Evolutionary conservation across 2,888 invertebrate genomes (phyloP).

Genomic region (Frankliniella intonsa): DNA sequence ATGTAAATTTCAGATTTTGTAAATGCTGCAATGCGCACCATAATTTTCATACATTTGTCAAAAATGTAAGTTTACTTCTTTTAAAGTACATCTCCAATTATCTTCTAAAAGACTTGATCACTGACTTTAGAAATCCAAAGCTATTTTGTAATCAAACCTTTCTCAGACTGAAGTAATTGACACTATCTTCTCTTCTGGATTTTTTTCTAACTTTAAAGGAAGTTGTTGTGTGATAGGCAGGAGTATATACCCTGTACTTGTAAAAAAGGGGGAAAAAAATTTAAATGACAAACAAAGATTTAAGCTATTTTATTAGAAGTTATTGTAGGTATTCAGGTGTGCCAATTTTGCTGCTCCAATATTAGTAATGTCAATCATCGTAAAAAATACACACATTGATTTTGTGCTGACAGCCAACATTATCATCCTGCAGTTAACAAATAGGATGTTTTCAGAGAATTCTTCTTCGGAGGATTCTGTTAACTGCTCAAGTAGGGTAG

Average conservation of each 20-base stretch:
- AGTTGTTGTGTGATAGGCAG: not conserved
- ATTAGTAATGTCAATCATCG: not conserved
- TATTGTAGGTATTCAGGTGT: not conserved
- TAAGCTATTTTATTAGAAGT: not conserved
- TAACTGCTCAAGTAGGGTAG: too few species aligned
- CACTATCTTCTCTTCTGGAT: not conserved
- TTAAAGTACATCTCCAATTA: not conserved
- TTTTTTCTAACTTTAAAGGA: not conserved
- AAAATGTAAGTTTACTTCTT: not conserved
- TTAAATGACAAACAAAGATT: not conserved
- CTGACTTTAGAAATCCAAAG: not conserved
- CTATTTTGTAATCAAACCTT: constrained; percentile 16
- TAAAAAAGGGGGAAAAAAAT: not conserved
- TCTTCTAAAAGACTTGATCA: not conserved
- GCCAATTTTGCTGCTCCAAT: not conserved
- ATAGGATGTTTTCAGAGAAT: too few species aligned
- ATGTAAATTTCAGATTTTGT: not conserved
- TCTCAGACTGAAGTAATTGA: not conserved
- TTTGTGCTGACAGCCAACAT: too few species aligned
- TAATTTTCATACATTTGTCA: not conserved
- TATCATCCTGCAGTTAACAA: too few species aligned
- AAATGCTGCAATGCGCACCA: constrained; percentile 18
- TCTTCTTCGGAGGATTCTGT: too few species aligned
- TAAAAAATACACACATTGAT: too few species aligned
- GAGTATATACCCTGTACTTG: not conserved